Conservation (phyloP, 2,797 vertebrate species). For the Masticophis lateralis region DNA sequence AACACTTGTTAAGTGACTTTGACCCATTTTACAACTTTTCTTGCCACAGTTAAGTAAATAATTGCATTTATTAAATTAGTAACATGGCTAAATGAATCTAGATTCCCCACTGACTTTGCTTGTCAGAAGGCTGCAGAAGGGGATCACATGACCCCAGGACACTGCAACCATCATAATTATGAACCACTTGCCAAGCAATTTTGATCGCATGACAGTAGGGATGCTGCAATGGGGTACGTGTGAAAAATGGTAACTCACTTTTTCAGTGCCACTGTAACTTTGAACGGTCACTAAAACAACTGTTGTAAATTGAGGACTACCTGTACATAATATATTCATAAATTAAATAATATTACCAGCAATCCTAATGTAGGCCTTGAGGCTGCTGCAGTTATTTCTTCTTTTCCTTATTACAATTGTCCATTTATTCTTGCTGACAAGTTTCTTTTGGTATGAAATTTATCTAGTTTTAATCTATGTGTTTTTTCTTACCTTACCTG, state of each 20-base stretch:
- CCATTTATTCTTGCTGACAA: neutral
- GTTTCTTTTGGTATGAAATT: neutral
- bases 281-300: too few relatives aligned
- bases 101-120: neutral
- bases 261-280: too few relatives aligned
- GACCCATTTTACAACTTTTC: neutral
- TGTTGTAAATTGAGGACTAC: too few relatives aligned
- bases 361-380: neutral
- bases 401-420: neutral
- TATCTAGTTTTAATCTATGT: neutral
- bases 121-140: neutral
- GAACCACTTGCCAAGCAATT: neutral
- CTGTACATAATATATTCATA: neutral
- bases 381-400: too few relatives aligned
- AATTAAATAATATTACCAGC: neutral
- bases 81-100: neutral
- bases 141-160: neutral
- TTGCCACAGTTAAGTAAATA: neutral
- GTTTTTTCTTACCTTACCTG: neutral
- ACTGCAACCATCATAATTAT: neutral
- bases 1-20: neutral
- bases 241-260: too few relatives aligned
- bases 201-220: neutral
- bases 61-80: too few relatives aligned
- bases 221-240: too few relatives aligned